These are phyloP conservation scores for Myrmophylax atrothorax DNA, from an alignment of 2,113 vertebrate species.

Conservation along the genomic window DNA sequence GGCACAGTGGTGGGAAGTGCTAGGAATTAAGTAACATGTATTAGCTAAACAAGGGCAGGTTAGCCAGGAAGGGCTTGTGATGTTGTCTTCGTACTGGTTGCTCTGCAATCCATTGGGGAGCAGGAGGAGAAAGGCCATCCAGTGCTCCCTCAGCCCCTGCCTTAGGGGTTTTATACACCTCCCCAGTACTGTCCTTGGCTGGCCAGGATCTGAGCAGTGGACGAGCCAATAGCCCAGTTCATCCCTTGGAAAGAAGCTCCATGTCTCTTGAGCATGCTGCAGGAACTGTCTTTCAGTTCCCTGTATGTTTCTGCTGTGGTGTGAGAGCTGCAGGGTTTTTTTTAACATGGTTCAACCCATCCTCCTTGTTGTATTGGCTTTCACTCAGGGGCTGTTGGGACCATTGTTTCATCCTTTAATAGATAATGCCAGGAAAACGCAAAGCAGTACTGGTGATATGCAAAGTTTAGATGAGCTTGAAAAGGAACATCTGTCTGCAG, in stretches of 20 bases:
- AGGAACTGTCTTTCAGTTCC: fast-evolving
- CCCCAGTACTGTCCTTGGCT: not conserved
- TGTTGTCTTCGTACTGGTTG: fast-evolving
- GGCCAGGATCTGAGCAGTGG: not conserved
- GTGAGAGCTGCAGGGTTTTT: not conserved
- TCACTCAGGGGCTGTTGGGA: fast-evolving
- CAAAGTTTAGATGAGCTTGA: not conserved
- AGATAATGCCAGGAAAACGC: not conserved
- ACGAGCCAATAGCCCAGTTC: not conserved
- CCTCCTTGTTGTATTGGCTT: fast-evolving
- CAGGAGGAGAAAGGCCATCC: not conserved
- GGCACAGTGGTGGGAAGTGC: too few relatives aligned
- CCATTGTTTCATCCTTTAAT: not conserved
- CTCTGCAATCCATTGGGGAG: not conserved
- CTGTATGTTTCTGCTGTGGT: not conserved
- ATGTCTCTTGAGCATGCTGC: fast-evolving
- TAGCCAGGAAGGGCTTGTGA: not conserved
- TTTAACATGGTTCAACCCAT: fast-evolving
- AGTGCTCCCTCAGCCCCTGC: not conserved
- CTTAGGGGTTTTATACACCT: fast-evolving
- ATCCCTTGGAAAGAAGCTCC: not conserved
- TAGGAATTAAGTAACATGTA: fast-evolving
- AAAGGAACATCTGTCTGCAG: not conserved
- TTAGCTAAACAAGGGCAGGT: not conserved
- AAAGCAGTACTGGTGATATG: not conserved